Percentiles rank a stretch among this genome's conserved stretches.
Conservation (phyloP, 2,888 invertebrate genomes). For the Hydrotaea diabolus region DNA sequence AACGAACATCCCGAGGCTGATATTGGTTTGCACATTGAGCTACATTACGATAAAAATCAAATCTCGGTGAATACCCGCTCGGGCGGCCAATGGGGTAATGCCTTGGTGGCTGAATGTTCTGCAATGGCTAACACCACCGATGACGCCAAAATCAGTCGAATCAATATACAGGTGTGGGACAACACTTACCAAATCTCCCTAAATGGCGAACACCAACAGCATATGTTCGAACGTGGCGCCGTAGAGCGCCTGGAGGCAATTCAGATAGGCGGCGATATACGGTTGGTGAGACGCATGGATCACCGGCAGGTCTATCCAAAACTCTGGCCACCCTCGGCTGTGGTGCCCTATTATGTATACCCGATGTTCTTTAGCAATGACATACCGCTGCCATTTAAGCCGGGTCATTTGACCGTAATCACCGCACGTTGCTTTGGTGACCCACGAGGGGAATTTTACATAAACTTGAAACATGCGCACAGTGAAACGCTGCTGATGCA, state of each 20-base stretch:
- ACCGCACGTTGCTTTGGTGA: not conserved
- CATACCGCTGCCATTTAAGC: not conserved
- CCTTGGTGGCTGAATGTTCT: not conserved
- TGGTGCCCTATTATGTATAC: not conserved
- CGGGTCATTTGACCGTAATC: conserved; percentile 6
- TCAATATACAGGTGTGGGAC: conserved; percentile 14
- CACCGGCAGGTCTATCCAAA: conserved; percentile 10
- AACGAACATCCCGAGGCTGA: not conserved
- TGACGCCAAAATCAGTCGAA: not conserved
- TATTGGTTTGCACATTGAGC: not conserved
- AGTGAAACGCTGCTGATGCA: not conserved
- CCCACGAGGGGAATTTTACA: not conserved
- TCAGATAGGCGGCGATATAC: not conserved
- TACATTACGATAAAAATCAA: not conserved
- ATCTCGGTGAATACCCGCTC: not conserved
- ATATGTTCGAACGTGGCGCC: no score
- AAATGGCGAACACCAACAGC: conserved; percentile 15
- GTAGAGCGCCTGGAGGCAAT: conserved; percentile 16
- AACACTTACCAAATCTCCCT: not conserved
- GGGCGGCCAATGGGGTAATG: conserved; percentile 1
- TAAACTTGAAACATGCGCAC: not conserved
- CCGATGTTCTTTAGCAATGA: not conserved
- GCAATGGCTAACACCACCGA: no score
- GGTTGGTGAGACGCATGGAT: not conserved
- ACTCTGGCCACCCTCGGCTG: not conserved